Conservation (phyloP, 2,797 vertebrate genomes). For the Serranus cabrilla region DNA sequence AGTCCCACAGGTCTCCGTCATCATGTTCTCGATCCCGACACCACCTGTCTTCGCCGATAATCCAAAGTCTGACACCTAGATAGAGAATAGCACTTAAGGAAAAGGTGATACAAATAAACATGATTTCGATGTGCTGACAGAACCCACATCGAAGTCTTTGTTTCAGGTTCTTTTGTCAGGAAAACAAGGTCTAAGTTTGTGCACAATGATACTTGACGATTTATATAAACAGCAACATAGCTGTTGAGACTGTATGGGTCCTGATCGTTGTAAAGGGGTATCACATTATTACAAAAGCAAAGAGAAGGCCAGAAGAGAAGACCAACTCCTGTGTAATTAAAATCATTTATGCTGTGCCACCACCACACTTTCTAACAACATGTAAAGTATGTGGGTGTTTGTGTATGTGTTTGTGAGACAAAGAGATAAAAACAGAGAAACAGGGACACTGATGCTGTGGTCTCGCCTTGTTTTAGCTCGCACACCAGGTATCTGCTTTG, state of each 20-base stretch:
- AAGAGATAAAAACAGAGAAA: slow-evolving; percentile 15
- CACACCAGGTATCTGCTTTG: slow-evolving; percentile 63
- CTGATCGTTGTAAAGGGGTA: slow-evolving; percentile 25
- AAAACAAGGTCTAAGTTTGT: slow-evolving; percentile 22
- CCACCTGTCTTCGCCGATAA: slow-evolving; percentile 89
- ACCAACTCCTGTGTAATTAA: slow-evolving; percentile 64
- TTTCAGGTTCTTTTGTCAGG: slow-evolving; percentile 36
- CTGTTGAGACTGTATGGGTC: slow-evolving; percentile 47
- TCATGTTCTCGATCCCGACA: slow-evolving; percentile 87
- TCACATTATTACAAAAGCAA: slow-evolving; percentile 46
- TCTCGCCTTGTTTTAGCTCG: slow-evolving; percentile 59
- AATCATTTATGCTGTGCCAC: slow-evolving; percentile 62
- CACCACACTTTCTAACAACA: slow-evolving; percentile 57
- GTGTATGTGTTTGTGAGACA: slow-evolving; percentile 17
- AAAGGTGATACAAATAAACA: slow-evolving; percentile 46
- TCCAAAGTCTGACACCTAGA: slow-evolving; percentile 92
- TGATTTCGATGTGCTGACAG: slow-evolving; percentile 32
- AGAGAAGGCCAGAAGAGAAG: slow-evolving; percentile 48
- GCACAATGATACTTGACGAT: slow-evolving; percentile 27
- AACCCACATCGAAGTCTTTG: slow-evolving; percentile 25
- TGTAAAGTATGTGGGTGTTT: slow-evolving; percentile 26
- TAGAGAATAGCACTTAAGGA: slow-evolving; percentile 46
- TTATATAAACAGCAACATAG: neutral
- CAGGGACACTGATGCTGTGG: slow-evolving; percentile 44
- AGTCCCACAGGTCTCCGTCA: slow-evolving; percentile 90